These are phyloP conservation scores for Conger conger DNA, from an alignment of 2,113 vertebrate species.

Conservation along the genomic window DNA sequence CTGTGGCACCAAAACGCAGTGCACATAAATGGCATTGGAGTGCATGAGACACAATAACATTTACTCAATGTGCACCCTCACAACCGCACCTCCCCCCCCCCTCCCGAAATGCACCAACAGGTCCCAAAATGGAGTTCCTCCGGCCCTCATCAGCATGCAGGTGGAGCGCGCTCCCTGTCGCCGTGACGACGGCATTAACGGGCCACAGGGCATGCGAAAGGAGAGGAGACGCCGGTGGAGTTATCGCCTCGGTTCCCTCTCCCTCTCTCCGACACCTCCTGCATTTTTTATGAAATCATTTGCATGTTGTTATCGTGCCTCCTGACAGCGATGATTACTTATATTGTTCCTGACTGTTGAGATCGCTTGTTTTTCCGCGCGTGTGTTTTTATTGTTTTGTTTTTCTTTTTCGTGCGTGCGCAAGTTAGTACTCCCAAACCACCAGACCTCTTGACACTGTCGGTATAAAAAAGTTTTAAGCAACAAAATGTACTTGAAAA, in stretches of 20 bases:
- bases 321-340: neutral
- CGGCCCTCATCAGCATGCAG: neutral
- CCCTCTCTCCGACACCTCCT: neutral
- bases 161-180: neutral
- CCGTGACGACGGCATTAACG: neutral
- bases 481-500: no score
- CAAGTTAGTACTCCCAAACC: neutral
- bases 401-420: neutral
- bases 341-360: neutral
- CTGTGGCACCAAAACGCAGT: no score
- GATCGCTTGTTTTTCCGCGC: neutral
- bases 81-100: no score
- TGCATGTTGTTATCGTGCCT: neutral
- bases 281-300: constrained; percentile 5
- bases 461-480: neutral
- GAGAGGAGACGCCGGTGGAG: neutral
- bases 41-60: neutral
- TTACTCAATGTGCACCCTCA: neutral
- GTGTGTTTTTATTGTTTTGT: no score
- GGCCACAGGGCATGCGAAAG: neutral
- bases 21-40: neutral
- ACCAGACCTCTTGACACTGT: neutral
- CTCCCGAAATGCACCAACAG: neutral
- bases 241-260: neutral
- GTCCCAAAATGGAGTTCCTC: neutral